A percentile compares a stretch with the other conserved stretches of the same genome.
These are phyloP conservation scores for Takifugu flavidus DNA, from an alignment of 2,113 vertebrate species.

Conservation along the genomic window DNA sequence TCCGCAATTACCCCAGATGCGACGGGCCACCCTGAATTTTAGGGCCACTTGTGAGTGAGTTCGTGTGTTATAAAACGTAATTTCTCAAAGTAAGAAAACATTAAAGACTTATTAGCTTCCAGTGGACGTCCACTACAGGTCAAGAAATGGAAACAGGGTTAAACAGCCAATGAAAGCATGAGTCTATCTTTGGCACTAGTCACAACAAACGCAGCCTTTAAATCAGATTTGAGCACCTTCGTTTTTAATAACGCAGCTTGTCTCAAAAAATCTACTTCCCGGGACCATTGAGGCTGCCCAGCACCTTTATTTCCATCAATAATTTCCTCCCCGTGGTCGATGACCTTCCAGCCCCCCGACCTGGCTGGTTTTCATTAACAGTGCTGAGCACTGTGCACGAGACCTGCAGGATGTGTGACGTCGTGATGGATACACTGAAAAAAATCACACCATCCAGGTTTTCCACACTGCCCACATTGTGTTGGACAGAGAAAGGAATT, in stretches of 20 bases:
- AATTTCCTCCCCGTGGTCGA: slow-evolving; percentile 60
- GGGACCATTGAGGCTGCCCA: slow-evolving; percentile 31
- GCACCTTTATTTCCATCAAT: slow-evolving; percentile 68
- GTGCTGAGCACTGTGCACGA: slow-evolving; percentile 57
- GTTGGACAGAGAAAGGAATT: slow-evolving; percentile 46
- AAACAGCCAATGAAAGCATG: slow-evolving; percentile 69
- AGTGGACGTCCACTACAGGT: slow-evolving; percentile 62
- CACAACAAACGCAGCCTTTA: slow-evolving; percentile 73
- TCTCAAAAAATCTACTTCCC: slow-evolving; percentile 41
- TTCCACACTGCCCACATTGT: slow-evolving; percentile 66
- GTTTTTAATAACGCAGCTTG: slow-evolving; percentile 53
- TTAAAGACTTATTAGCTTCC: slow-evolving; percentile 66
- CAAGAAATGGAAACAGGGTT: slow-evolving; percentile 68
- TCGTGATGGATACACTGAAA: slow-evolving; percentile 81
- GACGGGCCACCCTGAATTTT: slow-evolving; percentile 60
- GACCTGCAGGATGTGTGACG: slow-evolving; percentile 74
- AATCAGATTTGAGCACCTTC: slow-evolving; percentile 70
- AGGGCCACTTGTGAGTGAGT: slow-evolving; percentile 55
- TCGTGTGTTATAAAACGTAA: slow-evolving; percentile 46
- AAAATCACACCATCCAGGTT: slow-evolving; percentile 62
- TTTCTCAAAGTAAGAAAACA: slow-evolving; percentile 65
- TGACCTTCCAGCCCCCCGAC: slow-evolving; percentile 56
- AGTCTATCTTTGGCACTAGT: slow-evolving; percentile 59
- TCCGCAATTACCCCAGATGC: slow-evolving; percentile 38
- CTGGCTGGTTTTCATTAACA: slow-evolving; percentile 67